Conservation (phyloP, 2,888 invertebrate genomes). For the Yponomeuta plumbellus region DNA sequence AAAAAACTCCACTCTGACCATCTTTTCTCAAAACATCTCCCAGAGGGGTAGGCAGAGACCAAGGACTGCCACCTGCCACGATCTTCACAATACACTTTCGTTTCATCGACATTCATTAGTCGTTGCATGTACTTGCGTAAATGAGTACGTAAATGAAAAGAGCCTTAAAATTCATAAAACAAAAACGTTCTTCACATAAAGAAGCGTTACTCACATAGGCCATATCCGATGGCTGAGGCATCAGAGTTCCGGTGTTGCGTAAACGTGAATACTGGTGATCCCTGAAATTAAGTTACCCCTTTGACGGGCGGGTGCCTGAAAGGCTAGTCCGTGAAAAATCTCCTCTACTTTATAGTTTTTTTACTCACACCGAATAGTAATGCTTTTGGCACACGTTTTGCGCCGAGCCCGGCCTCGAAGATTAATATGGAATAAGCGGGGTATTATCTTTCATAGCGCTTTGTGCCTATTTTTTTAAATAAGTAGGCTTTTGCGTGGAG, state of each 20-base stretch:
- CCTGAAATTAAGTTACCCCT: neutral
- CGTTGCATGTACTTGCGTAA: too few species aligned
- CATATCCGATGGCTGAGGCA: conserved; percentile 1
- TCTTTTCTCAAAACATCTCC: too few species aligned
- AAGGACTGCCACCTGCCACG: too few species aligned
- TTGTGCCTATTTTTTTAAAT: neutral
- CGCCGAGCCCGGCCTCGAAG: neutral
- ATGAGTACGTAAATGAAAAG: neutral
- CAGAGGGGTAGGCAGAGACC: too few species aligned
- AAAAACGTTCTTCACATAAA: neutral
- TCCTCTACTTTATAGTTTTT: conserved; percentile 1
- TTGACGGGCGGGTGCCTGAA: neutral
- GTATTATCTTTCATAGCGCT: conserved; percentile 3
- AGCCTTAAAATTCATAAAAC: neutral
- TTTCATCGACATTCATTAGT: too few species aligned
- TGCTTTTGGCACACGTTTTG: conserved; percentile 2
- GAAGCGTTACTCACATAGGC: neutral
- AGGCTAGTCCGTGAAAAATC: neutral
- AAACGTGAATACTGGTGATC: neutral
- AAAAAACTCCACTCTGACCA: too few species aligned
- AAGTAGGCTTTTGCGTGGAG: neutral
- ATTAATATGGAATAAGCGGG: conserved; percentile 3
- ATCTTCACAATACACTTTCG: too few species aligned
- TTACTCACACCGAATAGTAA: neutral
- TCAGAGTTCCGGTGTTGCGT: neutral